Conservation (phyloP, 1,140 invertebrate genomes). For the Sycophaga agraensis region DNA sequence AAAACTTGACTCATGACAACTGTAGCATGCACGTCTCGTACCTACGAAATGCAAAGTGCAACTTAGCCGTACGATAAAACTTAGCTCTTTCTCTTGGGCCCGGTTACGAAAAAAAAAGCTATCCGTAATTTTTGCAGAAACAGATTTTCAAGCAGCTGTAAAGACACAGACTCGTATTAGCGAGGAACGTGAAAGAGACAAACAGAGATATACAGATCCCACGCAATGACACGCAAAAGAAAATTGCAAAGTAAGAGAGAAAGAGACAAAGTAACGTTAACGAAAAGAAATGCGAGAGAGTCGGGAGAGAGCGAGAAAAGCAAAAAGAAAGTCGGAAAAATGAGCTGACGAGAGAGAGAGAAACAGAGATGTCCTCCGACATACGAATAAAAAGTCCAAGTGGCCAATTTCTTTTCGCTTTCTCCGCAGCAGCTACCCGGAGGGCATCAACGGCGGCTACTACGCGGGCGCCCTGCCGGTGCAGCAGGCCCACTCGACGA, state of each 20-base stretch:
- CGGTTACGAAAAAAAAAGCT: slow-evolving; percentile 37
- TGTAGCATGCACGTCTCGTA: slow-evolving; percentile 31
- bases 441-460: slow-evolving; percentile 72
- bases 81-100: slow-evolving; percentile 33
- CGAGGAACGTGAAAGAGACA: slow-evolving; percentile 26
- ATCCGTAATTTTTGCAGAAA: slow-evolving; percentile 50
- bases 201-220: slow-evolving; percentile 22
- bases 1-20: slow-evolving; percentile 31
- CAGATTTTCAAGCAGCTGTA: slow-evolving; percentile 51
- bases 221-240: slow-evolving; percentile 16
- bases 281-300: neutral
- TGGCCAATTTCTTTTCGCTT: slow-evolving; percentile 53
- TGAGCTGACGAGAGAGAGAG: slow-evolving; percentile 17
- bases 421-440: slow-evolving; percentile 58
- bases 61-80: slow-evolving; percentile 17
- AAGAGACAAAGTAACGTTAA: slow-evolving; percentile 23
- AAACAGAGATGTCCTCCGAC: slow-evolving; percentile 26
- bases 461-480: slow-evolving; percentile 69
- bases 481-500: slow-evolving; percentile 76
- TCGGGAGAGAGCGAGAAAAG: slow-evolving; percentile 23
- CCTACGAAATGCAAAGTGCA: slow-evolving; percentile 23
- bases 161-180: slow-evolving; percentile 31
- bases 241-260: slow-evolving; percentile 16
- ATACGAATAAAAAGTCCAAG: slow-evolving; percentile 33
- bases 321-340: slow-evolving; percentile 28